These are phyloP conservation scores for Antennarius maculatus DNA, from an alignment of 2,797 vertebrate genomes.

Conservation along the genomic window DNA sequence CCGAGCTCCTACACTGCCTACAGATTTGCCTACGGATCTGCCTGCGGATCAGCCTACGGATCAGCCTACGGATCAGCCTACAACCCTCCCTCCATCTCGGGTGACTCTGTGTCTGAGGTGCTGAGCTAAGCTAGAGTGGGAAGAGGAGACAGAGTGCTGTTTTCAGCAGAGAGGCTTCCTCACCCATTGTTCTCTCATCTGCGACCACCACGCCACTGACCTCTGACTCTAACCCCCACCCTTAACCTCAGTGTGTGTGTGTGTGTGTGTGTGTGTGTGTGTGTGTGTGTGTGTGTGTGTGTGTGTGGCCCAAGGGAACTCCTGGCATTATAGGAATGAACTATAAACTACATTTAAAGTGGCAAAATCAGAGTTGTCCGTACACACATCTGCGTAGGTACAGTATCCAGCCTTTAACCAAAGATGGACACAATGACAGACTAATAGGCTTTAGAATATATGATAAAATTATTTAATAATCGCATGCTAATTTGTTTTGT, in stretches of 20 bases:
- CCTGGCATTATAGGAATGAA: slow-evolving; percentile 37
- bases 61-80: background rate
- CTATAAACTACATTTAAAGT: slow-evolving; percentile 34
- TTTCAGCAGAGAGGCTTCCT: slow-evolving; percentile 55
- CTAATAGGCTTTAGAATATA: too few species aligned
- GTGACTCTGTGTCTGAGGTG: slow-evolving; percentile 24
- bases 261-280: background rate
- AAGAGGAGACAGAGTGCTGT: slow-evolving; percentile 31
- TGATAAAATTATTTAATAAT: too few species aligned
- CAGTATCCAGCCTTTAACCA: background rate
- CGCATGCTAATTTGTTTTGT: too few species aligned
- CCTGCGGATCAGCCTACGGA: slow-evolving; percentile 26
- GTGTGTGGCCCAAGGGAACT: slow-evolving; percentile 9
- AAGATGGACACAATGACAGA: too few species aligned
- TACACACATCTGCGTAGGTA: slow-evolving; percentile 16
- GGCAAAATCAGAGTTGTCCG: slow-evolving; percentile 17
- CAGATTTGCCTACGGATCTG: background rate
- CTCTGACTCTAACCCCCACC: slow-evolving; percentile 63
- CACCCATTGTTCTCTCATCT: slow-evolving; percentile 49
- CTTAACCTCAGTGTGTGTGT: slow-evolving; percentile 33
- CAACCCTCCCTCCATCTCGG: slow-evolving; percentile 9
- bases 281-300: slow-evolving; percentile 26
- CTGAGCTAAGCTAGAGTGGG: slow-evolving; percentile 59
- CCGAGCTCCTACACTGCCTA: slow-evolving; percentile 28
- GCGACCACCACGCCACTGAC: slow-evolving; percentile 45